Evolutionary conservation across 1,140 invertebrate species (phyloP).

Genomic region (Dysdera silvatica): DNA sequence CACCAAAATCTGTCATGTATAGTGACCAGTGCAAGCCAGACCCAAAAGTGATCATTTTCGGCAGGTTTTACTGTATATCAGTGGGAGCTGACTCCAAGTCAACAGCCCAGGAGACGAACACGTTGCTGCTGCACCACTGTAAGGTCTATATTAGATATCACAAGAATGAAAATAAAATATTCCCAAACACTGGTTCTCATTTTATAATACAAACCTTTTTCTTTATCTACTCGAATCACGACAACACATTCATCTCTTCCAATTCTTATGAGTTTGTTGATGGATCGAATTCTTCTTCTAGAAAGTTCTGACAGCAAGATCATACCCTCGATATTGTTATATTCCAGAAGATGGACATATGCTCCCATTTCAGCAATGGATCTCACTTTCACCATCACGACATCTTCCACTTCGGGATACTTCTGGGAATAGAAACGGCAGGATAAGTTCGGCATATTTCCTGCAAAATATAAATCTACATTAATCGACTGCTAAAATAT

Average conservation of each 20-base stretch:
- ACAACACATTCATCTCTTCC: conserved; percentile 98
- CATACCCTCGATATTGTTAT: conserved; percentile 99
- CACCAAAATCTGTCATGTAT: too few relatives aligned
- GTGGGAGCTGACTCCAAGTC: too few relatives aligned
- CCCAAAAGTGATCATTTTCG: too few relatives aligned
- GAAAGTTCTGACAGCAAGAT: conserved; percentile 92
- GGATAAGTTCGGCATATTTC: too few relatives aligned
- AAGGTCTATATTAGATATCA: neutral
- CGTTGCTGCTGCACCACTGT: too few relatives aligned
- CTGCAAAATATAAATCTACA: too few relatives aligned
- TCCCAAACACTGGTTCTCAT: neutral
- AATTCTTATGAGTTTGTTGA: conserved; percentile 98
- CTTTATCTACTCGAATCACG: conserved; percentile 98
- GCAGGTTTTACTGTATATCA: too few relatives aligned
- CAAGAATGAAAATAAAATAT: neutral
- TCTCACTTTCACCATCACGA: conserved; percentile 98
- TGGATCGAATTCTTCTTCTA: conserved; percentile 93
- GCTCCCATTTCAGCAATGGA: conserved; percentile 99
- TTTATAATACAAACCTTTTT: conserved; percentile 67
- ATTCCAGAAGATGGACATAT: conserved; percentile 95
- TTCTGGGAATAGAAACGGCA: conserved; percentile 97
- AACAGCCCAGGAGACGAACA: too few relatives aligned
- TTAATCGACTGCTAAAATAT: too few relatives aligned
- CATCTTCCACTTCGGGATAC: conserved; percentile 98
- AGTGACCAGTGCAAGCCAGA: too few relatives aligned